Conservation (phyloP, 37 sponge, comb jelly and placozoan species). For the Tethya wilhelma region DNA sequence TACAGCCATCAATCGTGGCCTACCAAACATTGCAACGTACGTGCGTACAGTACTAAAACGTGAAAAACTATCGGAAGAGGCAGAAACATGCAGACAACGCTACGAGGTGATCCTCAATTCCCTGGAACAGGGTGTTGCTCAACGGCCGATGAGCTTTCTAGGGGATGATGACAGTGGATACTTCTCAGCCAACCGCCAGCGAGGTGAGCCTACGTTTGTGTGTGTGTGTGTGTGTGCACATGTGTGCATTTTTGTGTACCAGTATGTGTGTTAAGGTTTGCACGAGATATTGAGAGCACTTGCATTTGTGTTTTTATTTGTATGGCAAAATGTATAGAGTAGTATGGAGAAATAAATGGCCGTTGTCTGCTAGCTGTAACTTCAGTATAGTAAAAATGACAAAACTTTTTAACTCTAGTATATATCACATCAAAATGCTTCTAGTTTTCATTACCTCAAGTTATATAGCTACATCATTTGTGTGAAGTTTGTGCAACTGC, state of each 20-base stretch:
- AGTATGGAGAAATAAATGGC: too few species aligned
- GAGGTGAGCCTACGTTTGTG: slow-evolving; percentile 3
- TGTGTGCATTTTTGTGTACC: neutral
- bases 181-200: slow-evolving; percentile 17
- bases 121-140: slow-evolving; percentile 39
- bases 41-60: slow-evolving; percentile 55
- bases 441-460: too few species aligned
- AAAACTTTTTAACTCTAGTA: too few species aligned
- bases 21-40: slow-evolving; percentile 59
- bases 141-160: neutral
- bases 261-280: neutral
- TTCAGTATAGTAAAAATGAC: too few species aligned
- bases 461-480: too few species aligned
- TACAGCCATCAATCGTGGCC: slow-evolving; percentile 44
- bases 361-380: too few species aligned
- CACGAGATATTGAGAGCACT: neutral
- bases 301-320: neutral
- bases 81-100: slow-evolving; percentile 42
- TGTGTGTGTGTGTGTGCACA: neutral
- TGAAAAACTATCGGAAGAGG: slow-evolving; percentile 64
- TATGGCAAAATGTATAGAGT: neutral
- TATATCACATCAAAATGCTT: too few species aligned
- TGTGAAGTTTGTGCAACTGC: too few species aligned
- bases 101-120: slow-evolving; percentile 55
- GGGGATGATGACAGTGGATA: slow-evolving; percentile 51